phyloP scores from a whole-genome alignment of 2,113 vertebrate species.

The Leiothrix lutea region DNA sequence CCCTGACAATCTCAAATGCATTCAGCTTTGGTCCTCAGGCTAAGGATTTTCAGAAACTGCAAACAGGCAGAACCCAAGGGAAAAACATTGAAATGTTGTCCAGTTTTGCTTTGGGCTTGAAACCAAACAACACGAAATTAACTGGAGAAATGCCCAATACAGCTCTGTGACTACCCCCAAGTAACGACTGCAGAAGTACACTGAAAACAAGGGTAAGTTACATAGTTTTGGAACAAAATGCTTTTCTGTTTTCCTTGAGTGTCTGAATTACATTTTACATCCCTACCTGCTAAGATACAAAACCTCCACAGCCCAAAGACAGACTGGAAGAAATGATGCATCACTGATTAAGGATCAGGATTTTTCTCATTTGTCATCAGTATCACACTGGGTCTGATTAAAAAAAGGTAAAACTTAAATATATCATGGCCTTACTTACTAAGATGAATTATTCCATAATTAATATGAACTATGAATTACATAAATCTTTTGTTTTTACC shows the following conservation, averaged over 20 bases:
- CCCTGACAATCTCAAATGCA: background rate
- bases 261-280: background rate
- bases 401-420: background rate
- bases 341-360: background rate
- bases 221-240: background rate
- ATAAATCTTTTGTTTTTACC: background rate
- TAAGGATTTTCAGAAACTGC: background rate
- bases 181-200: background rate
- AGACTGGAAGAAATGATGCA: background rate
- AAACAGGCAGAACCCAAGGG: background rate
- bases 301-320: background rate
- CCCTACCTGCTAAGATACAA: background rate
- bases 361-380: background rate
- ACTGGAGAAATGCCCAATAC: background rate
- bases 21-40: background rate
- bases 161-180: background rate
- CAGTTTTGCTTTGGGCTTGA: background rate
- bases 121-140: background rate
- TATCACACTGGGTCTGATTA: background rate
- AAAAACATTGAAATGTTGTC: background rate
- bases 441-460: too few species aligned
- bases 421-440: background rate
- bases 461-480: too few species aligned
- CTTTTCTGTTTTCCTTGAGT: background rate
- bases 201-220: background rate